phyloP scores from a whole-genome alignment of 1,140 invertebrate species.

The Leucophenga varia region DNA sequence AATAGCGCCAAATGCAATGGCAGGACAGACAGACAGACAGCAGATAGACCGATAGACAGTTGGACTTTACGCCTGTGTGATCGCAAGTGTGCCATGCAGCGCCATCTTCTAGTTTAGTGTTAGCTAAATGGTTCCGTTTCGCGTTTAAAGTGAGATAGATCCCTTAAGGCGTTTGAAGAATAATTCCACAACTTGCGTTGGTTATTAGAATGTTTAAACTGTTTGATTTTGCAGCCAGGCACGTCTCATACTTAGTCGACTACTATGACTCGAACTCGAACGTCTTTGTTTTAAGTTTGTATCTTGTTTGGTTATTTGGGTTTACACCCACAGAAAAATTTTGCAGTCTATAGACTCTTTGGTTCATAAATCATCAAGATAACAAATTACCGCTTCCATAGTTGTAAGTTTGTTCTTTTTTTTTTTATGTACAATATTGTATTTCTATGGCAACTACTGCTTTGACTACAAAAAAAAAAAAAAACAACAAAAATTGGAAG shows the following conservation, averaged over 20 bases:
- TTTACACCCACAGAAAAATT: slow-evolving; percentile 48
- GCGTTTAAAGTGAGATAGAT: background rate
- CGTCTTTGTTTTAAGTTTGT: background rate
- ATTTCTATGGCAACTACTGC: too few species aligned
- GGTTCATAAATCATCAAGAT: slow-evolving; percentile 54
- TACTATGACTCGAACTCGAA: too few species aligned
- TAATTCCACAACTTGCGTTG: slow-evolving; percentile 6
- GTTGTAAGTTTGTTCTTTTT: too few species aligned
- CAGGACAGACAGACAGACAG: too few species aligned
- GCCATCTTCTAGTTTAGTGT: slow-evolving; percentile 36
- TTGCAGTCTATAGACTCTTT: slow-evolving; percentile 20
- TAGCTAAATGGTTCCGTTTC: slow-evolving; percentile 7
- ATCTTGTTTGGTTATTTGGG: slow-evolving; percentile 21
- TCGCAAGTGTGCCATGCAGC: slow-evolving; percentile 16
- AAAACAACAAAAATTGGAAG: too few species aligned
- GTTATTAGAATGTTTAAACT: slow-evolving; percentile 1
- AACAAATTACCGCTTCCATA: slow-evolving; percentile 51
- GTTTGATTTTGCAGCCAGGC: slow-evolving; percentile 1
- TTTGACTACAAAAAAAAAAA: too few species aligned
- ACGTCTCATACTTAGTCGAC: too few species aligned
- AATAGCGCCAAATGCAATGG: too few species aligned
- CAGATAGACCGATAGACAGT: too few species aligned
- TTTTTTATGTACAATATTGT: too few species aligned
- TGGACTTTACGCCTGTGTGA: too few species aligned
- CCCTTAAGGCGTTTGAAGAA: background rate